Base-by-base conservation (phyloP, 2,888 invertebrate genomes). In the Tineola bisselliella region DNA sequence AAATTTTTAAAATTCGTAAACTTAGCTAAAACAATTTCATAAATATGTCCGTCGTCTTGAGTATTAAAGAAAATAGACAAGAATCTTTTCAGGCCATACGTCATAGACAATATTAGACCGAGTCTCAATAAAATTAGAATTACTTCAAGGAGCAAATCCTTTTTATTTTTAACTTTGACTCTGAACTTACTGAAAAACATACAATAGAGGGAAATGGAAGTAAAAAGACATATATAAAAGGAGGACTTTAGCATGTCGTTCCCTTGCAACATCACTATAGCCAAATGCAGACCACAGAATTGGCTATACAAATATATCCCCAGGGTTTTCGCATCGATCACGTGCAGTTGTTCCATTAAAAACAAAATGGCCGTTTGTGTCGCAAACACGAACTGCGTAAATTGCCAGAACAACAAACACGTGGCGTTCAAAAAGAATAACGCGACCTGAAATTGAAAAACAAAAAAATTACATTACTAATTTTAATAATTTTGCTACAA, bases 361-460 rank as follows among this genome's bases (percentile, higher is more conserved):
- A 94, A 91, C 64, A 95, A 87, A 3, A 93, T 91, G 5, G 92
- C 77, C 0, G 91, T 87, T 75, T 96, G 95, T 0, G 94, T 94
- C 3, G 92, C 86, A 67, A 95, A 90, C 62, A 94, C 91, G 70
- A 95, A 94, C 68, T 94, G 94, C 0, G 94, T 91, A 83, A 96
- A 95, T 78, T 96, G 93, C 92, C 94, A 94, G 66, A 89, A 89
- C 0, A 91, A 73, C 0, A 90, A 75, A 63, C 90, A 89, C 0
- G 88, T 66, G 61, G 79, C 77, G 71, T 84, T 86, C 0, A 84
- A 62, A 0, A 80, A 64, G 65, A 84, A 77, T 1, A 84, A 75
- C 17, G 76, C 70, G 0, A 84, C 68, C 87, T 87, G 84, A 0
- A 79, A 78, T 62, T 65, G 67, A 43, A 48, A 48, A 48, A 48